Conservation (phyloP, 2,888 invertebrate genomes). For the Plagodis dolabraria region DNA sequence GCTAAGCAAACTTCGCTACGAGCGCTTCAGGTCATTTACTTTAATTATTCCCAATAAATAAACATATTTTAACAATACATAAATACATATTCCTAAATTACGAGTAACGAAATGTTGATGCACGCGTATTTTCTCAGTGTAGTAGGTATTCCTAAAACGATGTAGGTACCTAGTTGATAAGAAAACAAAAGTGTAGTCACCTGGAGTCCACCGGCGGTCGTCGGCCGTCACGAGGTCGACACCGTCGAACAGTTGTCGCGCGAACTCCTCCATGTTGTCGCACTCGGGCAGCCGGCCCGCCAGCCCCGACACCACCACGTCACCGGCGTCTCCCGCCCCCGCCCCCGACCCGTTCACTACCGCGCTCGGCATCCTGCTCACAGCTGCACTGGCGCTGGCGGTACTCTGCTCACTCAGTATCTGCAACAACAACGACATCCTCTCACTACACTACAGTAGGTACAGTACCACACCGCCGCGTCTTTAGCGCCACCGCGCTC, state of each 20-base stretch:
- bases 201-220: slow-evolving; percentile 94
- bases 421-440: slow-evolving; percentile 47
- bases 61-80: no score
- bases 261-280: slow-evolving; percentile 95
- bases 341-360: slow-evolving; percentile 61
- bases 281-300: slow-evolving; percentile 97
- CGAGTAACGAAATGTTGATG: no score
- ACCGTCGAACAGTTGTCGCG: slow-evolving; percentile 94
- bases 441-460: slow-evolving; percentile 29
- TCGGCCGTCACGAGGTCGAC: slow-evolving; percentile 97
- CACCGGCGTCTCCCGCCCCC: slow-evolving; percentile 69
- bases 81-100: no score
- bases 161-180: not conserved
- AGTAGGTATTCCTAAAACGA: no score
- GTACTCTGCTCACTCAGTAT: no score
- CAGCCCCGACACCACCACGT: slow-evolving; percentile 93
- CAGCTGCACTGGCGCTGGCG: slow-evolving; percentile 19
- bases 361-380: slow-evolving; percentile 66
- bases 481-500: slow-evolving; percentile 1
- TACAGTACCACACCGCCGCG: not conserved
- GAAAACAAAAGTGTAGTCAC: slow-evolving; percentile 41
- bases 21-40: no score
- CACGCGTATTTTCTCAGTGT: no score
- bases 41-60: no score
- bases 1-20: no score